phyloP scores from a whole-genome alignment of 1,140 invertebrate genomes.

The Leptonema lineaticorne region DNA sequence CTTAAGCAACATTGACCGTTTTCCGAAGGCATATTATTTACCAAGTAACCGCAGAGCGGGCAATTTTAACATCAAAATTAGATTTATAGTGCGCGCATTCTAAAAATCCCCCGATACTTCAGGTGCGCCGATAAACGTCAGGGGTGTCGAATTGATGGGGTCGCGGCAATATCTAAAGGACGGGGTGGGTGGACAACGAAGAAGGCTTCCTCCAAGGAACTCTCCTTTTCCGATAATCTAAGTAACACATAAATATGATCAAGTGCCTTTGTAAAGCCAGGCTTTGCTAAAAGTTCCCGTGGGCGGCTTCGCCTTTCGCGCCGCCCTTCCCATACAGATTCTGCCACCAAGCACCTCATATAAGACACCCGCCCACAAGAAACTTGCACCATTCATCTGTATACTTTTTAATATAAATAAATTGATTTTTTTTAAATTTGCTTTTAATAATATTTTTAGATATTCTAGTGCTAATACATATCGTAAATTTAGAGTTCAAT shows the following conservation, averaged over 20 bases:
- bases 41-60: not conserved
- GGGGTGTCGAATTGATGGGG: slow-evolving; percentile 6
- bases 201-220: slow-evolving; percentile 10
- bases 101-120: not conserved
- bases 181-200: not conserved
- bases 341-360: not conserved
- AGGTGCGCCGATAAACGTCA: not conserved
- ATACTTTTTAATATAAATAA: slow-evolving; percentile 36
- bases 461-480: too few species aligned
- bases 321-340: not conserved
- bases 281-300: slow-evolving; percentile 41
- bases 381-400: slow-evolving; percentile 41
- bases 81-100: not conserved
- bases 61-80: not conserved
- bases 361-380: not conserved
- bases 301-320: not conserved
- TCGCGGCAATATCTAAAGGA: not conserved
- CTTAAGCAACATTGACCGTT: too few species aligned
- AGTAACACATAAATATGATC: slow-evolving; percentile 56
- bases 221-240: slow-evolving; percentile 46
- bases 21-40: too few species aligned
- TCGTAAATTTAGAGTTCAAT: too few species aligned
- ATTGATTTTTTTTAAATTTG: slow-evolving; percentile 38
- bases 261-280: slow-evolving; percentile 46
- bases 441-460: too few species aligned